Percentiles rank a stretch among this genome's conserved stretches.
These are phyloP conservation scores for Oreocharis arfaki DNA, from an alignment of 2,113 vertebrate genomes.

Conservation along the genomic window DNA sequence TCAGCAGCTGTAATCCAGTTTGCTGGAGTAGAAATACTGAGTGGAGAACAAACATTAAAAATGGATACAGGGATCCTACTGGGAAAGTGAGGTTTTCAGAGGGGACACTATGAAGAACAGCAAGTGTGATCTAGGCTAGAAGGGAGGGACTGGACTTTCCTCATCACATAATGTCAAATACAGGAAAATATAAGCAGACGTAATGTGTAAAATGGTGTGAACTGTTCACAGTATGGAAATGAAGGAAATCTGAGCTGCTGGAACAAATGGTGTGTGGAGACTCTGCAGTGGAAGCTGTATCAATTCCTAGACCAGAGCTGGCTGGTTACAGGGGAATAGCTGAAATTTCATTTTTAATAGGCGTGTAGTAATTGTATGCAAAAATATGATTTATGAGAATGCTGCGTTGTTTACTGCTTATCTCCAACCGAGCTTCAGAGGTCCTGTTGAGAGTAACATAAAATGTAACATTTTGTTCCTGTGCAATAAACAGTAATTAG, in stretches of 20 bases:
- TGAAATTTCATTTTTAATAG: not conserved
- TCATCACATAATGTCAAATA: not conserved
- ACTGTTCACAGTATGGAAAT: not conserved
- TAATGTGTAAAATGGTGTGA: not conserved
- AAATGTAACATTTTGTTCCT: not conserved
- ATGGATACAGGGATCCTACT: not conserved
- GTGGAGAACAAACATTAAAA: not conserved
- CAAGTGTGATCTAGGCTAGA: not conserved
- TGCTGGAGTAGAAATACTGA: not conserved
- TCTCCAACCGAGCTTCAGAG: not conserved
- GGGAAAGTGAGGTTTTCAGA: not conserved
- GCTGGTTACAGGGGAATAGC: not conserved
- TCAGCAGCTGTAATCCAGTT: not conserved
- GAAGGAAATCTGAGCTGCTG: not conserved
- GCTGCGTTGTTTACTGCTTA: not conserved
- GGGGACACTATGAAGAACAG: not conserved
- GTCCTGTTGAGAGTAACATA: not conserved
- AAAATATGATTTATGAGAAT: not conserved
- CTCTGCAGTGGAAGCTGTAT: not conserved
- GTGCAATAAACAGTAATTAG: not conserved
- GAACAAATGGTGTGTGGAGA: not conserved
- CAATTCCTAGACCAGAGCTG: not conserved
- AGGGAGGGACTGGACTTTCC: not conserved
- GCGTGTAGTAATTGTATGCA: not conserved
- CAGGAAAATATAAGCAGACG: not conserved